These are phyloP conservation scores for Phytoseiulus persimilis DNA, from an alignment of 2,888 invertebrate species.

Conservation along the genomic window DNA sequence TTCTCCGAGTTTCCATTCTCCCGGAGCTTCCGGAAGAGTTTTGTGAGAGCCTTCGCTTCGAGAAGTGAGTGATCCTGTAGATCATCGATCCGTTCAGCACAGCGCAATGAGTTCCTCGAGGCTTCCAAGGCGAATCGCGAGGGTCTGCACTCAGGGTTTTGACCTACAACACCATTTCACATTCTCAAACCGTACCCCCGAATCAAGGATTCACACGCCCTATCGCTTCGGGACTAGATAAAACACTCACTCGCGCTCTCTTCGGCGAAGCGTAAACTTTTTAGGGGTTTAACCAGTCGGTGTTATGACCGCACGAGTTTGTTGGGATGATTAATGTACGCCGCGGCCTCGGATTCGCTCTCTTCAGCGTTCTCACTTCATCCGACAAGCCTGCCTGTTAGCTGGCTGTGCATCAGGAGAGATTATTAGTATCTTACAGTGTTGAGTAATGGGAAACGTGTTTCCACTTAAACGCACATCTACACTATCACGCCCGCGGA, in stretches of 20 bases:
- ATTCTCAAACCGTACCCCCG: no score
- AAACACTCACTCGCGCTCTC: neutral
- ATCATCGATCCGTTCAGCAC: no score
- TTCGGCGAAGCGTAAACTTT: neutral
- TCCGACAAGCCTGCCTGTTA: neutral
- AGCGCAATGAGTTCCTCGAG: no score
- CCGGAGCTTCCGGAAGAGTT: no score
- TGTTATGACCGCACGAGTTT: neutral
- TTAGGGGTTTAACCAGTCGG: neutral
- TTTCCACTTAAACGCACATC: neutral
- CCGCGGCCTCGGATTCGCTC: neutral
- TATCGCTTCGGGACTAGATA: neutral
- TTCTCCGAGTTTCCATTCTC: no score
- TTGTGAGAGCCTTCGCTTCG: no score
- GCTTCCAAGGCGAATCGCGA: no score
- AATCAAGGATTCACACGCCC: no score
- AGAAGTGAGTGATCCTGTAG: no score
- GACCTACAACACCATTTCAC: no score
- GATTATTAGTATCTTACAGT: neutral
- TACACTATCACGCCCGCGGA: neutral
- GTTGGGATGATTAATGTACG: neutral
- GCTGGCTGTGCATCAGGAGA: neutral
- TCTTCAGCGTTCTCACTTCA: neutral
- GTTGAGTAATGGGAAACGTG: neutral
- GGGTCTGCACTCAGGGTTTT: no score